phyloP scores from a whole-genome alignment of 2,888 invertebrate species.

The Coleophora deauratella region DNA sequence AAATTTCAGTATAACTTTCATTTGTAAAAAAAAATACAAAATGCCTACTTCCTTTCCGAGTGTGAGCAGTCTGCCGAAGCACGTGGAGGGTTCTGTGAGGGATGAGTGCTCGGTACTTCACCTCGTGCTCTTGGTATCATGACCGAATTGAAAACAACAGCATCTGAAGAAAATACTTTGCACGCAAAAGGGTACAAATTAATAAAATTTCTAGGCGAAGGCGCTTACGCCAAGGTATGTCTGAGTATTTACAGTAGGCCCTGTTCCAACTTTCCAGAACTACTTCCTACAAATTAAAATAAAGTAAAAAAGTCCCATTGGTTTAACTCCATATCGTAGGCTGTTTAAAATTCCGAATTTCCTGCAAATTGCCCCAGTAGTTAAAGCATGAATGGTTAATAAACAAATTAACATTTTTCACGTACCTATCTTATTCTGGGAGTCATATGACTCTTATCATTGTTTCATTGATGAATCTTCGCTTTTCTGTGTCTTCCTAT shows the following conservation, averaged over 20 bases:
- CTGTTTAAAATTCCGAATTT: too few relatives aligned
- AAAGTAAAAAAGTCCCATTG: too few relatives aligned
- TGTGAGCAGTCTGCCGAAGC: conserved; percentile 28
- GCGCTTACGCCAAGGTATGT: conserved; percentile 84
- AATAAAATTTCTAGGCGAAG: conserved; percentile 80
- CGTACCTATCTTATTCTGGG: too few relatives aligned
- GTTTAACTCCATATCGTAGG: too few relatives aligned
- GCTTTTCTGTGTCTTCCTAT: conserved; percentile 5
- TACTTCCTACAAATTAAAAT: too few relatives aligned
- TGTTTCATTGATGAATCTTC: too few relatives aligned
- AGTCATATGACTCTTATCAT: too few relatives aligned
- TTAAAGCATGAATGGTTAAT: too few relatives aligned
- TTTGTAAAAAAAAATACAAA: conserved; percentile 27
- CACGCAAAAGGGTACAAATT: conserved; percentile 76
- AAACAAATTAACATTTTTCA: too few relatives aligned
- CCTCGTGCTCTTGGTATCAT: conserved; percentile 45
- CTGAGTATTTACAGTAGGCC: too few relatives aligned
- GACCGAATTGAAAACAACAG: conserved; percentile 56
- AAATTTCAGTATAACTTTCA: conserved; percentile 33
- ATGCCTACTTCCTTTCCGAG: conserved; percentile 40
- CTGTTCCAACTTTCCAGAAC: too few relatives aligned
- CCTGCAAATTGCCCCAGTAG: too few relatives aligned
- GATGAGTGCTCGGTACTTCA: conserved; percentile 29
- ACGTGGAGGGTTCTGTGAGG: conserved; percentile 23
- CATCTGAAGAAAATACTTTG: conserved; percentile 65